Evolutionary conservation across 2,113 vertebrate species (phyloP), one percentile per base, ranked within the genome.

Genomic region (Myocastor coypus): DNA sequence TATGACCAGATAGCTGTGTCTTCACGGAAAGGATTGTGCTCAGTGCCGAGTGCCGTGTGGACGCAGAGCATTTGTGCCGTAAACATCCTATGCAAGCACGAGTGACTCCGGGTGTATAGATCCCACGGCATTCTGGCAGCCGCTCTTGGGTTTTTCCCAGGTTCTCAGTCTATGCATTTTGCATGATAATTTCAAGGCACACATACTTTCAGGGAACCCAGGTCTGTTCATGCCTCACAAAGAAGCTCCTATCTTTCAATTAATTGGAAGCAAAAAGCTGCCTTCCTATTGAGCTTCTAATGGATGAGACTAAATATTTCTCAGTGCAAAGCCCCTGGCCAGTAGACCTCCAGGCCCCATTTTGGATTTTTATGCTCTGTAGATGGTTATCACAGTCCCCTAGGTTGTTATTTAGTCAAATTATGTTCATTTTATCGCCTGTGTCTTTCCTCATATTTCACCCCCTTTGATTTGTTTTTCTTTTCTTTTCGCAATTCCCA

Each of bases 381-480:
- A 92, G 93, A 94, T 96, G 95, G 59, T 97, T 96, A 97, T 95
- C 94, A 28, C n/a, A 46, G 93, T 97, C 92, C 97, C 92, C 42
- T 91, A 94, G 92, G 95, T 98, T 97, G 93, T 97, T 97, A 97
- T 97, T 97, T 97, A 97, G 95, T 96, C 97, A 97, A 97, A 98
- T 98, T 97, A 96, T 94, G 93, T 95, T 95, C 97, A 97, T 97
- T 97, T 97, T 92, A 94, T 97, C 59, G 30, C 96, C 94, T 95
- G 0, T 95, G 92, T 85, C 90, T 97, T 95, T 97, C 94, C 96
- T 97, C 93, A 89, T 97, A 95, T 96, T 97, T 97, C 95, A 97
- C 73, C 95, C 85, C 66, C 87, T 96, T 96, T 96, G 95, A 96
- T 96, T 96, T 97, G 95, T 95, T 97, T 97, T 97, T 94, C 92